A percentile compares a stretch with the other conserved stretches of the same genome.
These are phyloP conservation scores for Erethizon dorsatum DNA, from an alignment of 2,797 vertebrate species.

Conservation along the genomic window DNA sequence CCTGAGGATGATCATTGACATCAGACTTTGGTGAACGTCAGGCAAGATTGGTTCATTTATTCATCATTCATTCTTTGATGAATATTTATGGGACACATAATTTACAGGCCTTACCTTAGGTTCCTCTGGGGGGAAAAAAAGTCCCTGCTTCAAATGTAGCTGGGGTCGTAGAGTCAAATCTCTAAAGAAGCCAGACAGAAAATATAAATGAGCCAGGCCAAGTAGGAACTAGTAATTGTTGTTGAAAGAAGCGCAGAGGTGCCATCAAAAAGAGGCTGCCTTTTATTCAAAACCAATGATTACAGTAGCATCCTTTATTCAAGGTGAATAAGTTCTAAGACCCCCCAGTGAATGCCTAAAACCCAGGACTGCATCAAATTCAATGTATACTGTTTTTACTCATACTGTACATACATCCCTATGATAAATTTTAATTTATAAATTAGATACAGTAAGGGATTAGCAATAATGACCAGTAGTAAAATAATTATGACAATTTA, in stretches of 20 bases:
- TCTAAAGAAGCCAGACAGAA: not conserved
- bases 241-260: not conserved
- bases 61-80: not conserved
- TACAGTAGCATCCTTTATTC: not conserved
- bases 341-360: not conserved
- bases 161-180: not conserved
- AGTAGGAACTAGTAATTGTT: not conserved
- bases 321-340: not conserved
- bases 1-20: slow-evolving; percentile 44
- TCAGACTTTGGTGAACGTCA: not conserved
- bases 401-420: not conserved
- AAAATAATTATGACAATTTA: not conserved
- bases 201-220: not conserved
- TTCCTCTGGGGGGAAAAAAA: not conserved
- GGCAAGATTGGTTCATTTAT: not conserved
- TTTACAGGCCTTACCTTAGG: not conserved
- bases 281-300: not conserved
- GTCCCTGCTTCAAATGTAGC: not conserved
- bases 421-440: not conserved
- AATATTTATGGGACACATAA: not conserved
- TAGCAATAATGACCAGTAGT: not conserved
- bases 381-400: not conserved
- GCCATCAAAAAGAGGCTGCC: not conserved
- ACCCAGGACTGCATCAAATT: not conserved
- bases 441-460: not conserved